A percentile compares a stretch with the other conserved stretches of the same genome.
These are phyloP conservation scores for Neodiprion pinetum DNA, from an alignment of 1,140 invertebrate genomes.

Conservation along the genomic window DNA sequence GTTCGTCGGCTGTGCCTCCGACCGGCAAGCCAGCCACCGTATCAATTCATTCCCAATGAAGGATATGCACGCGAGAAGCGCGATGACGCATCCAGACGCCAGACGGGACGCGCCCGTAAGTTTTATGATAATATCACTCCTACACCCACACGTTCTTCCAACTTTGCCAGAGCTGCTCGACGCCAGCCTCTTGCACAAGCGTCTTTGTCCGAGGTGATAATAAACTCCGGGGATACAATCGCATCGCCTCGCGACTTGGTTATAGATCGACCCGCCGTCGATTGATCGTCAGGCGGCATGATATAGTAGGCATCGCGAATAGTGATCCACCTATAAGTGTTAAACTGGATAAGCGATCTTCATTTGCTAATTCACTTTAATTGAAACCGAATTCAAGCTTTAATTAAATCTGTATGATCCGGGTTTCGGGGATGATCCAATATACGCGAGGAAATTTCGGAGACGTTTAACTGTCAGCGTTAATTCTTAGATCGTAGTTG, in stretches of 20 bases:
- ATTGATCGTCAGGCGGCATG: too few species aligned
- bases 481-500: too few species aligned
- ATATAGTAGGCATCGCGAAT: conserved; percentile 28
- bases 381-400: conserved; percentile 11
- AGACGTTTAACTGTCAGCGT: too few species aligned
- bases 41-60: conserved; percentile 86
- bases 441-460: too few species aligned
- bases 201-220: conserved; percentile 26
- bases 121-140: conserved; percentile 28
- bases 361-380: conserved; percentile 30
- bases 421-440: conserved; percentile 13
- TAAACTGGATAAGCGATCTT: conserved; percentile 21
- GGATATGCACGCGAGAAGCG: conserved; percentile 68
- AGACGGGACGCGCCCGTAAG: conserved; percentile 79
- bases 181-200: conserved; percentile 2
- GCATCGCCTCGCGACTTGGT: too few species aligned
- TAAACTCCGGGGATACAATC: too few species aligned
- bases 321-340: too few species aligned
- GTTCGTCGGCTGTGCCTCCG: conserved; percentile 76
- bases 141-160: background rate
- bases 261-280: too few species aligned
- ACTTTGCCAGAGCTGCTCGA: background rate
- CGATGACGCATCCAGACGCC: conserved; percentile 71
- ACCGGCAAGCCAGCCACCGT: conserved; percentile 72
- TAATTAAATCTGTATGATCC: conserved; percentile 9